Base-by-base conservation (phyloP, 2,888 invertebrate genomes). In the Heliconius charithonia region DNA sequence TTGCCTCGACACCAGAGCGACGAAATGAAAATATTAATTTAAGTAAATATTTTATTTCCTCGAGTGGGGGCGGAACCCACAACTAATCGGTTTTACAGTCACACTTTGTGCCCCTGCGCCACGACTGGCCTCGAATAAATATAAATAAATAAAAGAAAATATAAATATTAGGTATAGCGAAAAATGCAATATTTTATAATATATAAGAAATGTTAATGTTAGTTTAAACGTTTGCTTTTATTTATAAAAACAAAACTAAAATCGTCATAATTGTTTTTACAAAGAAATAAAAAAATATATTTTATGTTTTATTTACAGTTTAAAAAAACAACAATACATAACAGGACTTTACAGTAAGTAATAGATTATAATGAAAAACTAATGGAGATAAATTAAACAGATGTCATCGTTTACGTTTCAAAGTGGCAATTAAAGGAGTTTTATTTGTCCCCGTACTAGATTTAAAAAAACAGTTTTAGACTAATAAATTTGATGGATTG, bases 391-490 rank as follows among this genome's bases (percentile, higher is more conserved):
- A 70, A 66, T 72, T 22, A 56, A 10, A 22, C 51, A 71, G 32
- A 25, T 75, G 70, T 79, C 75, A 65, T 45, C 71, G 37, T 79
- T 71, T 70, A 77, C 77, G 72, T 59, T 79, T 59, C 29, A 67
- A 76, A 76, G 79, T 76, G 65, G 79, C 77, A 71, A 75, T 77
- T 75, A 77, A 79, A 77, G 37, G 69, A 51, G 79, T 72, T 79
- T 79, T 77, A 77, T 74, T 77, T 74, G 65, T 45, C 27, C 45
- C n/a, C 59, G 25, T 59, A 72, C 41, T 59, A 32, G 29, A 56
- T 59, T 59, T 37, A 37, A 59, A 25, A 37, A 59, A 72, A 72
- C 19, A 16, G n/a, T 25, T 1, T 4, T 6, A 37, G 37, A 69
- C 16, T 41, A 69, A 69, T 69, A 69, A 69, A 41, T 69, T n/a